A percentile compares a stretch with the other conserved stretches of the same genome.
Evolutionary conservation across 2,113 vertebrate genomes (phyloP).

Genomic region (Fulmarus glacialis): DNA sequence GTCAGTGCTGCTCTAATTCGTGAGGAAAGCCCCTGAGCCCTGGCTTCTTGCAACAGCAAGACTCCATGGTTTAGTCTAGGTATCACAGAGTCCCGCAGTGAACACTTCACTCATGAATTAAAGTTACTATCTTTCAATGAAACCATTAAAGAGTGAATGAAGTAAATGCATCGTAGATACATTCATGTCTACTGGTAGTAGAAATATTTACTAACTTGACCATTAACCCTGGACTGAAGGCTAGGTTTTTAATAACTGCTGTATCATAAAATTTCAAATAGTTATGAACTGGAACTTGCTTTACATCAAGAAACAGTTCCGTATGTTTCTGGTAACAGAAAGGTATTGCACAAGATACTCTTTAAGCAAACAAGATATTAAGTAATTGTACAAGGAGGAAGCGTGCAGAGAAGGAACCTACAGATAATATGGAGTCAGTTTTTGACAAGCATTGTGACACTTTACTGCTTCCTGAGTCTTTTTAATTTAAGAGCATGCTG

Average conservation of each 20-base stretch:
- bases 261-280: background rate
- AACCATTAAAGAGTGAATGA: background rate
- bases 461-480: background rate
- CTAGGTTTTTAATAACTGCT: background rate
- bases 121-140: background rate
- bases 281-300: background rate
- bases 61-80: background rate
- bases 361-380: background rate
- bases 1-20: background rate
- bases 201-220: background rate
- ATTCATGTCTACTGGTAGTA: background rate
- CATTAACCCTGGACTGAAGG: background rate
- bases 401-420: background rate
- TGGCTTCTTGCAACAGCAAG: background rate
- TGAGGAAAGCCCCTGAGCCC: background rate
- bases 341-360: background rate
- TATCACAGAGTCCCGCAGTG: background rate
- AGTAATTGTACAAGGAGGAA: background rate
- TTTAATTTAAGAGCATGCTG: background rate
- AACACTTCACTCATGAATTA: background rate
- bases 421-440: background rate
- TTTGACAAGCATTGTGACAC: background rate
- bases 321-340: background rate
- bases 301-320: background rate
- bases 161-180: fast-evolving